Conservation (phyloP, 1,140 invertebrate species). For the Meloidogyne floridensis region DNA sequence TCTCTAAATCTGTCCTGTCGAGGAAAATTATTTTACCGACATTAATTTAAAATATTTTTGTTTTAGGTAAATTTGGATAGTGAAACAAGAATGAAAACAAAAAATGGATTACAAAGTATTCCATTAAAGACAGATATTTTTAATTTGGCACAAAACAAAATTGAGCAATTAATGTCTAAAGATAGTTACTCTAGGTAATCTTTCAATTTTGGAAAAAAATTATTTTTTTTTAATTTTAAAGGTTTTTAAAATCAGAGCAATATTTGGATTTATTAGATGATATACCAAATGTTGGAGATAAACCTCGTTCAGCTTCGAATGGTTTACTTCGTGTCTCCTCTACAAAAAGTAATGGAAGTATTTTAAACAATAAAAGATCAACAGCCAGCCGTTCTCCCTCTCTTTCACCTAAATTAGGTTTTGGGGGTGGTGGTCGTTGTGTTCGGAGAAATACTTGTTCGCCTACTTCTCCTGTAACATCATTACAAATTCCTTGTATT, state of each 20-base stretch:
- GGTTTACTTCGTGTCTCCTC: slow-evolving; percentile 7
- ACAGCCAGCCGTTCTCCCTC: slow-evolving; percentile 10
- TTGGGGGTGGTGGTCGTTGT: not conserved
- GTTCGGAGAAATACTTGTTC: slow-evolving; percentile 15
- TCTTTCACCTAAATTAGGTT: slow-evolving; percentile 18
- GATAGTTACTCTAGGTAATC: slow-evolving; percentile 32
- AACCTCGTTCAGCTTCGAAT: not conserved
- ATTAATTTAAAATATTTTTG: not conserved
- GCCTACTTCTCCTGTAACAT: not conserved
- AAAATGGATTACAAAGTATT: slow-evolving; percentile 40
- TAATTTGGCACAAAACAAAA: slow-evolving; percentile 45
- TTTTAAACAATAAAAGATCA: not conserved
- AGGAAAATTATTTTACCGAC: no score
- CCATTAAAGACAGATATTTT: slow-evolving; percentile 44
- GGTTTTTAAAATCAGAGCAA: slow-evolving; percentile 48
- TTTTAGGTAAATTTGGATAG: slow-evolving; percentile 54
- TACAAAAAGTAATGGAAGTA: not conserved
- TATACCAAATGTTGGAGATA: slow-evolving; percentile 10
- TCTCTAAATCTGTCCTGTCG: no score
- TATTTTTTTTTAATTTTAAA: slow-evolving; percentile 29
- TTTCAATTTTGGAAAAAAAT: not conserved
- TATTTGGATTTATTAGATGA: slow-evolving; percentile 43
- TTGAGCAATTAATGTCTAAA: slow-evolving; percentile 55
- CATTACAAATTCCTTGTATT: slow-evolving; percentile 26
- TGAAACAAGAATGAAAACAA: slow-evolving; percentile 43